Evolutionary conservation across 2,113 vertebrate species (phyloP).

Genomic region (Pseudopodoces humilis): DNA sequence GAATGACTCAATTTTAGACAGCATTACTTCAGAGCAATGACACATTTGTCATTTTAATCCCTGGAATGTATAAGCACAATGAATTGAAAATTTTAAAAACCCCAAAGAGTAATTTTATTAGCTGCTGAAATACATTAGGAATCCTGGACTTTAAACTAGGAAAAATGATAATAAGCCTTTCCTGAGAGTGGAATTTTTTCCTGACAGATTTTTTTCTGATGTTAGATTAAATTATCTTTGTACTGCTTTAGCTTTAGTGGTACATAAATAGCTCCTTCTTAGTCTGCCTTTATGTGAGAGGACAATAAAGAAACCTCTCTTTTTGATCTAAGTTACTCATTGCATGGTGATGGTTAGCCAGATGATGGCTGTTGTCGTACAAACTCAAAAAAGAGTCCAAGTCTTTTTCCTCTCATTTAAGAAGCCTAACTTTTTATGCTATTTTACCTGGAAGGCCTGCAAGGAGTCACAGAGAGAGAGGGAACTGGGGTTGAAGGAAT

Average conservation of each 20-base stretch:
- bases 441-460: conserved; percentile 15
- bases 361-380: conserved; percentile 43
- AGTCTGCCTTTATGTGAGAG: conserved; percentile 26
- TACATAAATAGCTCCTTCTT: conserved; percentile 28
- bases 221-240: conserved; percentile 55
- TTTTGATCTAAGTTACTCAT: conserved; percentile 42
- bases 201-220: neutral
- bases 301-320: neutral
- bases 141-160: conserved; percentile 42
- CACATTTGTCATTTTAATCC: neutral
- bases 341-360: conserved; percentile 17
- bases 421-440: conserved; percentile 52
- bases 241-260: conserved; percentile 29
- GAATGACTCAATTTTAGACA: conserved; percentile 3
- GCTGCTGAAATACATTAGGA: conserved; percentile 60
- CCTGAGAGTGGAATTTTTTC: conserved; percentile 10
- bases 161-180: conserved; percentile 19
- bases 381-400: conserved; percentile 17
- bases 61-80: conserved; percentile 8
- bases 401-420: conserved; percentile 44
- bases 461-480: neutral
- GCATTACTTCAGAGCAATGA: conserved; percentile 15
- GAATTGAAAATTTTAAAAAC: neutral
- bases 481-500: neutral
- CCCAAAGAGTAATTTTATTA: conserved; percentile 57